A percentile compares a stretch with the other conserved stretches of the same genome.
These are phyloP conservation scores for Melanaphis sacchari DNA, from an alignment of 1,140 invertebrate species.

Conservation along the genomic window DNA sequence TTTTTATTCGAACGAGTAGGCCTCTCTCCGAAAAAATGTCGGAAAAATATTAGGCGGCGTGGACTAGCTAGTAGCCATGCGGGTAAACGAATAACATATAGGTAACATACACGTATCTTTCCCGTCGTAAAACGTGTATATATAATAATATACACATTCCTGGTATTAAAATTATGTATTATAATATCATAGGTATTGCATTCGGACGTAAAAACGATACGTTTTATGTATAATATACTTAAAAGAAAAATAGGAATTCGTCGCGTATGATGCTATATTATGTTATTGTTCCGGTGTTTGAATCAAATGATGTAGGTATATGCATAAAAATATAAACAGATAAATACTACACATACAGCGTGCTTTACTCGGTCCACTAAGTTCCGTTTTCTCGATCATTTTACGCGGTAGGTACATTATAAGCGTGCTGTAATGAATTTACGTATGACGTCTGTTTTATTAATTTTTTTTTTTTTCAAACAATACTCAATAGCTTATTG, in stretches of 20 bases:
- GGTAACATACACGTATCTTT: neutral
- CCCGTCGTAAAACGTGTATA: neutral
- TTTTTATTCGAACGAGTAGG: neutral
- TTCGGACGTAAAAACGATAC: neutral
- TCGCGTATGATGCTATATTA: neutral
- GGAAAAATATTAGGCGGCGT: neutral
- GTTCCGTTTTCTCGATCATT: neutral
- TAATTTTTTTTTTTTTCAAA: neutral
- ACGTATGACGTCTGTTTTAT: neutral
- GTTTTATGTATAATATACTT: no score
- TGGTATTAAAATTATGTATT: neutral
- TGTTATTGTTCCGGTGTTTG: no score
- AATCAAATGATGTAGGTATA: no score
- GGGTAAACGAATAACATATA: neutral
- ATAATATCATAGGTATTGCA: neutral
- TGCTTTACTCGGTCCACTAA: no score
- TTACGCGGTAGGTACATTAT: neutral
- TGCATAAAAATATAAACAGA: no score
- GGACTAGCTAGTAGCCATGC: neutral
- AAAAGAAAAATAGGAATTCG: no score
- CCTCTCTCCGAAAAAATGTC: conserved; percentile 17
- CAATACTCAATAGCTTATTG: neutral
- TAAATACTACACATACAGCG: neutral
- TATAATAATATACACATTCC: neutral
- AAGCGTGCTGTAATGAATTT: neutral